Percentiles rank a stretch among this genome's conserved stretches.
Evolutionary conservation across 1,140 invertebrate genomes (phyloP).

Genomic region (Caerostris extrusa): DNA sequence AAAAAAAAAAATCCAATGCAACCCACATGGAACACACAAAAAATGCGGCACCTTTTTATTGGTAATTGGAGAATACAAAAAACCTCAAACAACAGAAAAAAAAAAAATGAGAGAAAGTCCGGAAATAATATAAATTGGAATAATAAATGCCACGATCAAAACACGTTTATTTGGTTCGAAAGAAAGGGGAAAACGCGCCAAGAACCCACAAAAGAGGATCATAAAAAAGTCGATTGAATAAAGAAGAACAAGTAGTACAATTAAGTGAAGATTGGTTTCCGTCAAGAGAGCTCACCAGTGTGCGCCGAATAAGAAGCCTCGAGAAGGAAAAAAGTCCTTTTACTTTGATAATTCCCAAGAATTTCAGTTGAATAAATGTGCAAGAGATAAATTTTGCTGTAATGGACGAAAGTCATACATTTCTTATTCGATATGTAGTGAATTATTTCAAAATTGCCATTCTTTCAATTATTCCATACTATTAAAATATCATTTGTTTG

Average conservation of each 20-base stretch:
- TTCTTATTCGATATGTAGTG: too few species aligned
- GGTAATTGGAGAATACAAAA: too few species aligned
- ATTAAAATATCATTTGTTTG: too few species aligned
- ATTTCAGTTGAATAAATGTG: too few species aligned
- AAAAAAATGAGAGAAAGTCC: background rate
- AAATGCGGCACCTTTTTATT: too few species aligned
- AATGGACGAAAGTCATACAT: too few species aligned
- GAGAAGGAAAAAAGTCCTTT: conserved; percentile 18
- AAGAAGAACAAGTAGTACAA: background rate
- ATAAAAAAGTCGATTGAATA: background rate
- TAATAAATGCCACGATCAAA: background rate
- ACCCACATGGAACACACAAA: too few species aligned
- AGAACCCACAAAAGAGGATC: background rate
- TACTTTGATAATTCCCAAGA: background rate
- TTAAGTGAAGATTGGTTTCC: conserved; percentile 40
- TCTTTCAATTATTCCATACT: too few species aligned
- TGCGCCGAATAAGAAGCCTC: conserved; percentile 2
- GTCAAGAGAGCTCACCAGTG: background rate
- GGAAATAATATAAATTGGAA: background rate
- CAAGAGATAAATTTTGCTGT: too few species aligned
- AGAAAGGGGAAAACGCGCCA: background rate
- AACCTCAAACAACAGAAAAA: too few species aligned
- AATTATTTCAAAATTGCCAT: too few species aligned
- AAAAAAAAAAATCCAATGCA: too few species aligned
- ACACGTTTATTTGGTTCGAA: background rate